Evolutionary conservation across 2,113 vertebrate genomes (phyloP), one percentile per base, ranked within the genome.

Genomic region (Chionomys nivalis): DNA sequence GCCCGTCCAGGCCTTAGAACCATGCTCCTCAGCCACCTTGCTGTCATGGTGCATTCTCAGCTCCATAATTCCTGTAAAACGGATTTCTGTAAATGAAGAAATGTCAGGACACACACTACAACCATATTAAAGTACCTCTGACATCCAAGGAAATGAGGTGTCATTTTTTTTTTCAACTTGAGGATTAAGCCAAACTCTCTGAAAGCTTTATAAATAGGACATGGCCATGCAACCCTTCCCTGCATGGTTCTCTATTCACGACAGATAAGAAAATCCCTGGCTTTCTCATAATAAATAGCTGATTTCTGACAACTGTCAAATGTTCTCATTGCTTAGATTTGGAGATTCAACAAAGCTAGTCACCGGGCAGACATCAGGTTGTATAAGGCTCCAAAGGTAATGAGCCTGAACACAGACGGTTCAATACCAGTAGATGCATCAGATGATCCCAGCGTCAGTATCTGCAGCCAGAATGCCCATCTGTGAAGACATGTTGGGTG

Each of bases 251-350:
- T 83, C 16, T 42, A 58, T 68, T 91, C 93, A 44, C 24, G 82
- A 68, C 58, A 78, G 93, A 83, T 78, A 92, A 96, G 92, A 93
- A 94, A 97, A 96, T 88, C 86, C 73, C 81, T 58, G 44, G 89
- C 92, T 96, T 79, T 52, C 83, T 93, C 65, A 44, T 86, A 95
- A 96, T 85, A 94, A 88, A 91, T 76, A 89, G 88, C 76, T 96
- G 77, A 89, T 87, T 97, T 91, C 95, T 94, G 95, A 97, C 95
- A 97, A 94, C 81, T 97, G 95, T 96, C 96, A 97, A 75, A 93
- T 96, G 91, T 96, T 96, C 94, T 94, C 83, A 94, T 89, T 94
- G 92, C 97, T 97, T 94, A 95, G 81, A 94, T 95, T 47, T 96
- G 90, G 93, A 97, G 94, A 94, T 83, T 96, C 90, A 91, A 97